Percentiles rank a stretch among this genome's conserved stretches.
Conservation (phyloP, 2,888 invertebrate species). For the Hypena proboscidalis region DNA sequence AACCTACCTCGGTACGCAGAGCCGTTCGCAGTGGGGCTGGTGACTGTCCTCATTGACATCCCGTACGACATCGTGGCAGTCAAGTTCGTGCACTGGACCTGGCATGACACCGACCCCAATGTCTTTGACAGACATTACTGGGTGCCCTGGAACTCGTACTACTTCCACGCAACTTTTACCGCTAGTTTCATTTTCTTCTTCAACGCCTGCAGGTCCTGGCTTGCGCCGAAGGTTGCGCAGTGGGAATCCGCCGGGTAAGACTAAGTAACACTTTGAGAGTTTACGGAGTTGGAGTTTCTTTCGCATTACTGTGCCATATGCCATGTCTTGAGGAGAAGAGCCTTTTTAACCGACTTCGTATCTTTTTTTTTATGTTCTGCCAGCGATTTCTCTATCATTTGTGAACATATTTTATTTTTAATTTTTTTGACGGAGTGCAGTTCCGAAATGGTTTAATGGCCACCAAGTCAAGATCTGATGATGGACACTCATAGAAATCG, state of each 20-base stretch:
- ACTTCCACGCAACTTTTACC: slow-evolving; percentile 91
- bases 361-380: not conserved
- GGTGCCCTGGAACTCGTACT: slow-evolving; percentile 94
- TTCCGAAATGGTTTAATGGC: no score
- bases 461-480: no score
- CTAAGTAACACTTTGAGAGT: no score
- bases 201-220: slow-evolving; percentile 82
- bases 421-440: no score
- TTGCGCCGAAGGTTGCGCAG: slow-evolving; percentile 81
- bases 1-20: slow-evolving; percentile 85
- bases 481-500: no score
- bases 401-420: no score
- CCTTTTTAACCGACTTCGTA: not conserved
- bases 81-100: slow-evolving; percentile 93
- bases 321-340: no score
- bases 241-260: slow-evolving; percentile 85
- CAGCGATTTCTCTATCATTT: no score
- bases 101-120: slow-evolving; percentile 92
- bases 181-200: slow-evolving; percentile 90
- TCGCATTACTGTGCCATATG: no score
- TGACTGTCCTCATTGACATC: slow-evolving; percentile 89
- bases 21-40: slow-evolving; percentile 88
- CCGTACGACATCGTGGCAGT: slow-evolving; percentile 92
- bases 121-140: slow-evolving; percentile 90
- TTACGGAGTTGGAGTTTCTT: no score